phyloP scores from a whole-genome alignment of 2,888 invertebrate genomes.

The Pseudococcus viburni region DNA sequence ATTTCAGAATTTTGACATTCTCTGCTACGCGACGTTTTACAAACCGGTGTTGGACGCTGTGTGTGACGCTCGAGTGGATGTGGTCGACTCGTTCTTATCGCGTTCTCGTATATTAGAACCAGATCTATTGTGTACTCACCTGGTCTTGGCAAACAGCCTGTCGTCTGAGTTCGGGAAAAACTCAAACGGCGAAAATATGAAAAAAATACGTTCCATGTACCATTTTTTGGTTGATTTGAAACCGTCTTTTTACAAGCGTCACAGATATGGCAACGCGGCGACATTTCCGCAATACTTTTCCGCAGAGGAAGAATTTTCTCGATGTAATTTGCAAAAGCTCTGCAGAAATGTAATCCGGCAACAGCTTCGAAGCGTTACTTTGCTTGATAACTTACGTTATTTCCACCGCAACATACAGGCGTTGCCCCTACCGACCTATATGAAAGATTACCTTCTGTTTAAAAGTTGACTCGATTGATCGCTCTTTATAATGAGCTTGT shows the following conservation, averaged over 20 bases:
- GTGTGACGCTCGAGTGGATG: not conserved
- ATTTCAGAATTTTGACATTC: slow-evolving; percentile 2
- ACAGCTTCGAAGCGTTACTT: slow-evolving; percentile 18
- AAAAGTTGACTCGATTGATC: not conserved
- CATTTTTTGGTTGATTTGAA: slow-evolving; percentile 1
- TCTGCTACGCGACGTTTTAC: slow-evolving; percentile 13
- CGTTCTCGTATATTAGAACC: slow-evolving; percentile 56
- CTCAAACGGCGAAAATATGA: not conserved
- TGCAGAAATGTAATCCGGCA: slow-evolving; percentile 9
- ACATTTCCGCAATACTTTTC: not conserved
- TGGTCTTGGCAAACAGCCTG: not conserved
- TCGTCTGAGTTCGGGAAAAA: not conserved
- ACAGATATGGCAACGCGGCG: not conserved
- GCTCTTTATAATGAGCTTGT: too few species aligned
- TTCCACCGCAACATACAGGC: not conserved
- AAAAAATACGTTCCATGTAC: not conserved
- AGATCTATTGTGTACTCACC: not conserved
- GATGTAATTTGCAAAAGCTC: slow-evolving; percentile 31
- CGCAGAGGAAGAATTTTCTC: not conserved
- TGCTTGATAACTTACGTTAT: slow-evolving; percentile 46
- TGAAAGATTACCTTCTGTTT: slow-evolving; percentile 58
- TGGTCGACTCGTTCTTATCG: not conserved
- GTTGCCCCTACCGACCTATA: slow-evolving; percentile 29
- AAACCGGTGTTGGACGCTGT: slow-evolving; percentile 56
- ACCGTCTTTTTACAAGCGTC: not conserved